Base-by-base conservation (phyloP, 2,797 vertebrate species). In the Eulemur rubriventer region DNA sequence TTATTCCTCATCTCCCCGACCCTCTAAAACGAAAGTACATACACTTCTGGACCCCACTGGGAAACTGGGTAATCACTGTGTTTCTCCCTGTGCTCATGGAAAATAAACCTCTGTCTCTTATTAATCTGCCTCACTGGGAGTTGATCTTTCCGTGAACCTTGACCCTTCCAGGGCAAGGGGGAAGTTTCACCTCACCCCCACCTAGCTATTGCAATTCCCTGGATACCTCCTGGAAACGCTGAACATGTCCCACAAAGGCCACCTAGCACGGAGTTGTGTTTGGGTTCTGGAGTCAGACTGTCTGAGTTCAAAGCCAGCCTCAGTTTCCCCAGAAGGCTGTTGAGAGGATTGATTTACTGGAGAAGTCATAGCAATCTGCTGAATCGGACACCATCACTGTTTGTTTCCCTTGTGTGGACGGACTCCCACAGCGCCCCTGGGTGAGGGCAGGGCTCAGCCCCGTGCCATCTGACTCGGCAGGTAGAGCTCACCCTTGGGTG, bases 321-420 rank as follows among this genome's bases (percentile, higher is more conserved):
- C 13, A 1, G 1, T 35, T 48, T 76, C 63, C 24, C 55, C 38
- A 61, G 70, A 46, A 38, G 7, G 41, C 41, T 73, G 41, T 73
- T 73, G 22, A 52, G 48, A 50, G 50, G n/a, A 14, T 4, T 16
- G 17, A 6, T 33, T n/a, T 46, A 17, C 1, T 50, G 28, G 76
- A 70, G 30, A 65, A 20, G n/a, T 1, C 26, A 28, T 0, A 26
- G 17, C 41, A 18, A 16, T 24, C 69, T 20, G 48, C 5, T 30
- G 38, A 3, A 3, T 38, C 11, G 0, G 4, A 8, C 10, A 59
- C 35, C 33, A 16, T 22, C 28, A 1, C 43, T 0, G 6, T 33
- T n/a, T 0, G 6, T 30, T 30, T 72, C 28, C 41, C 41, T 28
- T 7, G 5, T 1, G 0, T 6, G 57, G 55, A 24, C 0, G 13